Conservation (phyloP, 2,797 vertebrate species). For the Anableps anableps region DNA sequence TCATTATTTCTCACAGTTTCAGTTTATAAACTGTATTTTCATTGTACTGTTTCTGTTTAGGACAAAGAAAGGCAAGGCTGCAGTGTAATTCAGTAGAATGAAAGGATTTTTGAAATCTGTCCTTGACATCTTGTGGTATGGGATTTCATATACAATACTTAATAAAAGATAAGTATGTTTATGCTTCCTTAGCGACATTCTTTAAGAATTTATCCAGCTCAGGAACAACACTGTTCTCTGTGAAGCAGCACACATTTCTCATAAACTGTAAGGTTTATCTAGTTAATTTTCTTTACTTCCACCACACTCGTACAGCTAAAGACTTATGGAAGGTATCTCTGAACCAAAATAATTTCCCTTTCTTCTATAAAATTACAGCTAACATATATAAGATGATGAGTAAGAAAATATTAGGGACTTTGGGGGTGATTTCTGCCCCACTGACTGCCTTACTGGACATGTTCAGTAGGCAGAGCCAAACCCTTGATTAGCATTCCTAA, state of each 20-base stretch:
- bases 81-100: neutral
- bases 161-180: neutral
- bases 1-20: neutral
- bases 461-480: slow-evolving; percentile 57
- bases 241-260: neutral
- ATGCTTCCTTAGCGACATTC: neutral
- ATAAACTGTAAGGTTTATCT: neutral
- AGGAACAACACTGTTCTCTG: neutral
- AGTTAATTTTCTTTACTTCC: neutral
- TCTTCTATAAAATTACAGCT: neutral
- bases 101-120: too few relatives aligned
- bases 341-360: neutral
- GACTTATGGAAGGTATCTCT: neutral
- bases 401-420: neutral
- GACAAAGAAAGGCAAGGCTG: neutral
- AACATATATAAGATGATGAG: neutral
- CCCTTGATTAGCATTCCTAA: slow-evolving; percentile 70
- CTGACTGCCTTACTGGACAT: slow-evolving; percentile 41
- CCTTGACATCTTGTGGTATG: too few relatives aligned
- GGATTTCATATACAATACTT: neutral
- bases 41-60: neutral
- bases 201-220: neutral
- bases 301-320: neutral
- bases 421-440: slow-evolving; percentile 23
- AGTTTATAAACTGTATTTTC: neutral